Percentiles rank a stretch among this genome's conserved stretches.
Conservation (phyloP, 2,888 invertebrate species). For the Apodemia hepburni region DNA sequence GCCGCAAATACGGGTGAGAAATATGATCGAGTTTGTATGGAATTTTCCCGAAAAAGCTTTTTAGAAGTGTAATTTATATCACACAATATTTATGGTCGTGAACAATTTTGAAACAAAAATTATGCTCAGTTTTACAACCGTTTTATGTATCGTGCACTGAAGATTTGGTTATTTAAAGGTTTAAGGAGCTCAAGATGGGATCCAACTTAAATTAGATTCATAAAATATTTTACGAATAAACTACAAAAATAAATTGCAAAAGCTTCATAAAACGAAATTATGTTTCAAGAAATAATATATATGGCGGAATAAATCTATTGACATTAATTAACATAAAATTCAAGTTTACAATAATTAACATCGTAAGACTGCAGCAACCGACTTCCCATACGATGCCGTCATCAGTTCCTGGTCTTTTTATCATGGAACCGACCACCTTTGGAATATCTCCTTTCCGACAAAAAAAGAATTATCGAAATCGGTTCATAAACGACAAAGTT, state of each 20-base stretch:
- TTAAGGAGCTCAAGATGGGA: constrained; percentile 8
- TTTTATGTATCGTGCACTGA: constrained; percentile 11
- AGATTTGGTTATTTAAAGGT: constrained; percentile 6
- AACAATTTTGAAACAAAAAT: constrained; percentile 16
- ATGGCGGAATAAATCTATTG: no score
- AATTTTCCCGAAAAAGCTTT: constrained; percentile 34
- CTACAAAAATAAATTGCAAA: constrained; percentile 9
- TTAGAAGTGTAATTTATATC: constrained; percentile 28
- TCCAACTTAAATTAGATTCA: constrained; percentile 15
- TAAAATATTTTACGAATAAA: constrained; percentile 11
- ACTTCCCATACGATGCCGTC: no score
- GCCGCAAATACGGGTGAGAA: constrained; percentile 58
- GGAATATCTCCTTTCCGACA: no score
- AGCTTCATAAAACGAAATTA: not conserved
- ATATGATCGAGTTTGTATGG: constrained; percentile 55
- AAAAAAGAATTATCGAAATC: no score
- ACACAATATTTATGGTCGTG: constrained; percentile 13
- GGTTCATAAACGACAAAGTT: no score
- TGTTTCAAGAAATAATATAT: no score
- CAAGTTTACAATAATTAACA: no score
- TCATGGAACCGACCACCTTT: no score
- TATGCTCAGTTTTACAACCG: constrained; percentile 10
- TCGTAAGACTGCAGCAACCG: no score
- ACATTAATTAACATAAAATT: no score
- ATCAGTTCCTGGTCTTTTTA: no score